These are phyloP conservation scores for Limnodromus scolopaceus DNA, from an alignment of 2,797 vertebrate species.

Conservation along the genomic window DNA sequence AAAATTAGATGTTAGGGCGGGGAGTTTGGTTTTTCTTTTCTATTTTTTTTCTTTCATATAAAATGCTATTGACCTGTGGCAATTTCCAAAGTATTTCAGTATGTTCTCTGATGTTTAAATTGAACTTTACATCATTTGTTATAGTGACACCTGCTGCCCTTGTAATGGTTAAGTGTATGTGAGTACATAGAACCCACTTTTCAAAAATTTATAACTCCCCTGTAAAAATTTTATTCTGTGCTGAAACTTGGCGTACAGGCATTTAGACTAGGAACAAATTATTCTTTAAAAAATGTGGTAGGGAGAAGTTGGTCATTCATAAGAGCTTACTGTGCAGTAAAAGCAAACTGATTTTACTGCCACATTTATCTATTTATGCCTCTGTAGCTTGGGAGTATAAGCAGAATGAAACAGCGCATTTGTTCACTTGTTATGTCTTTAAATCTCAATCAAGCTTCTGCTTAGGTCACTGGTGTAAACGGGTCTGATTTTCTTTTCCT, in stretches of 20 bases:
- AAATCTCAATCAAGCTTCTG: not conserved
- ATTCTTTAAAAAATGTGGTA: not conserved
- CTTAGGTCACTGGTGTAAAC: not conserved
- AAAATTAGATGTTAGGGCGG: not conserved
- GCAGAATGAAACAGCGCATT: not conserved
- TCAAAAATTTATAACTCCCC: conserved; percentile 48
- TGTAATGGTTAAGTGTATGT: conserved; percentile 32
- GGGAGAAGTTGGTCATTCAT: not conserved
- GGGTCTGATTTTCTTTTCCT: not conserved
- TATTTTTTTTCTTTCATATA: not conserved
- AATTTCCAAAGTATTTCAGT: conserved; percentile 65
- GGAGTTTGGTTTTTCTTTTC: not conserved
- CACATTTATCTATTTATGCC: conserved; percentile 20
- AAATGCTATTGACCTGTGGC: conserved; percentile 52
- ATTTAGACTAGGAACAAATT: conserved; percentile 51
- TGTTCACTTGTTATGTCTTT: not conserved
- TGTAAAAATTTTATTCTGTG: conserved; percentile 54
- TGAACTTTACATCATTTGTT: conserved; percentile 68
- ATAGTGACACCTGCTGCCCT: conserved; percentile 64
- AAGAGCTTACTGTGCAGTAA: conserved; percentile 25
- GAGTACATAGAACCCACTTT: conserved; percentile 47
- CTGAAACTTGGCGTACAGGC: conserved; percentile 8
- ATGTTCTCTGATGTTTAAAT: conserved; percentile 66
- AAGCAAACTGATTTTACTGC: conserved; percentile 31
- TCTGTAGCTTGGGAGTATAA: not conserved